Evolutionary conservation across 2,888 invertebrate species (phyloP).

Genomic region (Nebria brevicollis): DNA sequence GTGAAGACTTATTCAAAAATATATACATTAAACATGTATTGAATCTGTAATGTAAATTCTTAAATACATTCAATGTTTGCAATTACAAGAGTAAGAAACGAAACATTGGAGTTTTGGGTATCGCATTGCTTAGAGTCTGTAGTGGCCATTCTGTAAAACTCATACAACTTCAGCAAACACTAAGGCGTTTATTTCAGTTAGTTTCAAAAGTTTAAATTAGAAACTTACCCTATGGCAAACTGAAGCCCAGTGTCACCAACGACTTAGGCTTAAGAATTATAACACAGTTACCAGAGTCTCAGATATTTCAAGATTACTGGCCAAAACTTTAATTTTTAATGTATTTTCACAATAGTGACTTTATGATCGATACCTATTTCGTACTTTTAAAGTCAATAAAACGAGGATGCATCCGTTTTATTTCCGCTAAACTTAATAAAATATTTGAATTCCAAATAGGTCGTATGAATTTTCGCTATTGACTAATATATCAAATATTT

Average conservation of each 20-base stretch:
- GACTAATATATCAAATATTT: too few species aligned
- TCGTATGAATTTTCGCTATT: too few species aligned
- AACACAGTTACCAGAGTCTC: not conserved
- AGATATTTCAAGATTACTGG: not conserved
- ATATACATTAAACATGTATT: too few species aligned
- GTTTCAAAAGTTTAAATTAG: slow-evolving; percentile 40
- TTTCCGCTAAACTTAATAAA: too few species aligned
- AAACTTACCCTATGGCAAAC: slow-evolving; percentile 22
- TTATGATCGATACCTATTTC: too few species aligned
- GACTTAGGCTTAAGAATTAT: slow-evolving; percentile 32
- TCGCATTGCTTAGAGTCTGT: not conserved
- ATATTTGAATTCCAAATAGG: too few species aligned
- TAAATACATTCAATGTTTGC: not conserved
- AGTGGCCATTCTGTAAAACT: slow-evolving; percentile 31
- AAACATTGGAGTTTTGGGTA: not conserved
- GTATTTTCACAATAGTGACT: too few species aligned
- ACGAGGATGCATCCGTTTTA: too few species aligned
- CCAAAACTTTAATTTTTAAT: too few species aligned
- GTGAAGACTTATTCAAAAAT: too few species aligned
- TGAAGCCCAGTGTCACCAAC: not conserved
- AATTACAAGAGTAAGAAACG: not conserved
- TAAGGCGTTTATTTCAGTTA: slow-evolving; percentile 33
- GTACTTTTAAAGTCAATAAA: too few species aligned
- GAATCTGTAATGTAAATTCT: not conserved
- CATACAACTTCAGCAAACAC: slow-evolving; percentile 31